A percentile compares a stretch with the other conserved stretches of the same genome.
Evolutionary conservation across 2,888 invertebrate species (phyloP).

Genomic region (Scaptomyza reducta): DNA sequence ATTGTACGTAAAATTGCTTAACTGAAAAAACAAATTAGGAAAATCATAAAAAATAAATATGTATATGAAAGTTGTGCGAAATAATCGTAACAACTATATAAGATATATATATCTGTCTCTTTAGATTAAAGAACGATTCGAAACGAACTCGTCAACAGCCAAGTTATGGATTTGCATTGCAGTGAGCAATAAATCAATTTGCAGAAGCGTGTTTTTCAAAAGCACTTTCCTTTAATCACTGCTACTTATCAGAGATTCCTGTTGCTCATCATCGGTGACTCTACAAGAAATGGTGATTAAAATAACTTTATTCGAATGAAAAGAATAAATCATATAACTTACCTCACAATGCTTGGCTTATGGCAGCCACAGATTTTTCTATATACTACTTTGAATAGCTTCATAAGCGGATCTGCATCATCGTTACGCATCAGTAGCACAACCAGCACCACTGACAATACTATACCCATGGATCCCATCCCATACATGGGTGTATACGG

Average conservation of each 20-base stretch:
- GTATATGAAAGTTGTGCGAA: conserved; percentile 39
- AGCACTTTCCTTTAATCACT: conserved; percentile 65
- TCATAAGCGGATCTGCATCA: conserved; percentile 91
- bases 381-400: conserved; percentile 83
- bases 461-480: conserved; percentile 91
- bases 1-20: conserved; percentile 65
- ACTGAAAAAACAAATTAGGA: conserved; percentile 21
- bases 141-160: conserved; percentile 81
- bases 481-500: conserved; percentile 90
- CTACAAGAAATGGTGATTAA: conserved; percentile 47
- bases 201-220: conserved; percentile 59
- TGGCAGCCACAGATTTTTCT: conserved; percentile 82
- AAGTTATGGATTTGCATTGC: conserved; percentile 76
- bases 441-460: conserved; percentile 85
- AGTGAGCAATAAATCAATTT: conserved; percentile 60
- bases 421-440: conserved; percentile 92
- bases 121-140: conserved; percentile 77
- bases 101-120: conserved; percentile 36
- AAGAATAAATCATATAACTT: conserved; percentile 13
- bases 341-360: conserved; percentile 82
- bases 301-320: background rate
- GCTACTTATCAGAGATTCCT: conserved; percentile 86
- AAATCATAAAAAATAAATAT: conserved; percentile 14
- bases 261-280: conserved; percentile 87
- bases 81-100: conserved; percentile 40